Conservation (phyloP, 2,888 invertebrate genomes). For the Heliconius cydno region DNA sequence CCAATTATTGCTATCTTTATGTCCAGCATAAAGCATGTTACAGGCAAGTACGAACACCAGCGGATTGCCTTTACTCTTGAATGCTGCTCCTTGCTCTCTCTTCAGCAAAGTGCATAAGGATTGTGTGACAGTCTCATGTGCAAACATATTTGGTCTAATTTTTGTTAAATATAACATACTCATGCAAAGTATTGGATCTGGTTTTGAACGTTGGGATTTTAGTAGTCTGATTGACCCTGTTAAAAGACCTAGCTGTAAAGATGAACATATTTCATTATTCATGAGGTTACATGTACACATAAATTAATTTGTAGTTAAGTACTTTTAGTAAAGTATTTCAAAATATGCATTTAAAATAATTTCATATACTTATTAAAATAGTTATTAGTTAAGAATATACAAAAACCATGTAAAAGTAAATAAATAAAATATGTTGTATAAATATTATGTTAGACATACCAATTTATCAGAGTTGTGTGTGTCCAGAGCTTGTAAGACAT, state of each 20-base stretch:
- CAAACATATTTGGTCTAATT: slow-evolving; percentile 89
- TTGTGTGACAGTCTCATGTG: slow-evolving; percentile 89
- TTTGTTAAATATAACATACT: slow-evolving; percentile 92
- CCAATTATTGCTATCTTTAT: slow-evolving; percentile 93
- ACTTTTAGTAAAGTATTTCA: neutral
- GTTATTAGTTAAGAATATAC: no score
- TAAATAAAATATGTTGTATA: neutral
- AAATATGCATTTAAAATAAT: no score
- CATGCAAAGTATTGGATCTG: slow-evolving; percentile 90
- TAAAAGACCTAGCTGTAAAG: slow-evolving; percentile 86
- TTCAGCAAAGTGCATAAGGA: slow-evolving; percentile 92
- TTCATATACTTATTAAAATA: no score
- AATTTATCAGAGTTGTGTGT: slow-evolving; percentile 91
- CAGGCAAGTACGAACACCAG: slow-evolving; percentile 92
- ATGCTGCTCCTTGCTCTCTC: slow-evolving; percentile 87
- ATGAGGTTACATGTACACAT: neutral
- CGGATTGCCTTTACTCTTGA: slow-evolving; percentile 91
- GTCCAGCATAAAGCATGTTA: slow-evolving; percentile 92
- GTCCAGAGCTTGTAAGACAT: slow-evolving; percentile 89
- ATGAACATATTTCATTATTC: slow-evolving; percentile 12
- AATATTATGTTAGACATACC: slow-evolving; percentile 64
- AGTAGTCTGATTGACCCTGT: slow-evolving; percentile 94
- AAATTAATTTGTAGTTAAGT: neutral
- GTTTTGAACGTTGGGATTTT: slow-evolving; percentile 90
- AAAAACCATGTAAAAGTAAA: neutral